Evolutionary conservation across 2,888 invertebrate species (phyloP).

Genomic region (Alviniconcha strummeri): DNA sequence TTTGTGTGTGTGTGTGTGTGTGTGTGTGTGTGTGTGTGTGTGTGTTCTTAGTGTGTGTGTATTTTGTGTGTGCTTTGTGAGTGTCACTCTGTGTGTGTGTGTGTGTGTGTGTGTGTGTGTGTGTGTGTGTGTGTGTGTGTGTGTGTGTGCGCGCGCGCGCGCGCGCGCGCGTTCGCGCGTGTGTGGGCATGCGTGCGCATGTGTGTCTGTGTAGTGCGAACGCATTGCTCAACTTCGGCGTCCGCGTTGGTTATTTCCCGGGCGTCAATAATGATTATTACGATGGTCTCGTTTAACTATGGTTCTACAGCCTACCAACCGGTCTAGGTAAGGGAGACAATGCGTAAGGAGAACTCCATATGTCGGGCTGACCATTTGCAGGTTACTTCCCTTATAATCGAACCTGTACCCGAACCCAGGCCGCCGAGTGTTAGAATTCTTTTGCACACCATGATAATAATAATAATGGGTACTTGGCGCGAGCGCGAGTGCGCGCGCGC

Average conservation of each 20-base stretch:
- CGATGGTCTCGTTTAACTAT: not conserved
- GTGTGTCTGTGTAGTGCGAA: not conserved
- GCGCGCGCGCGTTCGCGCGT: not conserved
- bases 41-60: too few relatives aligned
- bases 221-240: not conserved
- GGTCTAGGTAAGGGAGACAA: not conserved
- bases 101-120: constrained; percentile 10
- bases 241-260: not conserved
- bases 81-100: not conserved
- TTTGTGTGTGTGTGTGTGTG: too few relatives aligned
- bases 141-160: not conserved
- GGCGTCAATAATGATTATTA: not conserved
- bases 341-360: not conserved
- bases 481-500: not conserved
- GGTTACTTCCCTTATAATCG: too few relatives aligned
- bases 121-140: constrained; percentile 13
- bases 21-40: too few relatives aligned
- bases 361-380: too few relatives aligned
- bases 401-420: not conserved
- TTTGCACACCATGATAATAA: not conserved
- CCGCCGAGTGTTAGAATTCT: not conserved
- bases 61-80: too few relatives aligned
- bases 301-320: not conserved
- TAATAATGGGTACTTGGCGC: not conserved
- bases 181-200: not conserved